These are phyloP conservation scores for Galaxias olidus DNA, from an alignment of 2,797 vertebrate genomes.

Conservation along the genomic window DNA sequence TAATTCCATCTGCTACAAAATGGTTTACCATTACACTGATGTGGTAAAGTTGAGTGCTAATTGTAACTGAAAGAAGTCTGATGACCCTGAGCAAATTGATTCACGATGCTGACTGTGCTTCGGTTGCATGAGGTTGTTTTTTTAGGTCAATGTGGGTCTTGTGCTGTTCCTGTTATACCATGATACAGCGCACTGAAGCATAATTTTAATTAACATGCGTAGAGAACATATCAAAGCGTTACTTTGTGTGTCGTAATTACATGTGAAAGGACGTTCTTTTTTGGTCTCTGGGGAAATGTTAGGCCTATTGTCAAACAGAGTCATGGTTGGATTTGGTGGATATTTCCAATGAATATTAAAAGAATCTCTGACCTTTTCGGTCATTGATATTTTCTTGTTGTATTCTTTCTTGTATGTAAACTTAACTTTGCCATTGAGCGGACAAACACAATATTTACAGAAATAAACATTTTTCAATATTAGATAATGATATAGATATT, in stretches of 20 bases:
- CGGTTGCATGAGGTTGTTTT: constrained; percentile 45
- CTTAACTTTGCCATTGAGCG: no score
- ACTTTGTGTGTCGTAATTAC: constrained; percentile 33
- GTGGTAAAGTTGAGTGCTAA: no score
- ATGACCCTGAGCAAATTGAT: constrained; percentile 29
- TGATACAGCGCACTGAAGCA: constrained; percentile 21
- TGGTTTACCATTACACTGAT: no score
- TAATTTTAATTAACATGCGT: constrained; percentile 46
- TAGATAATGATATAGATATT: no score
- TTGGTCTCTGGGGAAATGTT: constrained; percentile 33
- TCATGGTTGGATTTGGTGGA: no score
- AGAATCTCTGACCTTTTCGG: no score
- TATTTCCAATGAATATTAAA: no score
- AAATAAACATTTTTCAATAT: no score
- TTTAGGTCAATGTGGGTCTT: constrained; percentile 2
- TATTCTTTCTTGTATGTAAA: no score
- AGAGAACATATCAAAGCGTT: constrained; percentile 34
- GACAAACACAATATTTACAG: no score
- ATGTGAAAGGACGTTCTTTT: constrained; percentile 30
- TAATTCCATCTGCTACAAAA: no score
- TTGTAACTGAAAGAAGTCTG: constrained; percentile 21
- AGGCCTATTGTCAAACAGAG: constrained; percentile 8
- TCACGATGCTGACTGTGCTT: neutral
- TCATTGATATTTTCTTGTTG: no score
- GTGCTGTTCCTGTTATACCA: neutral